Base-by-base conservation (phyloP, 2,888 invertebrate genomes). In the Melanargia galathea region DNA sequence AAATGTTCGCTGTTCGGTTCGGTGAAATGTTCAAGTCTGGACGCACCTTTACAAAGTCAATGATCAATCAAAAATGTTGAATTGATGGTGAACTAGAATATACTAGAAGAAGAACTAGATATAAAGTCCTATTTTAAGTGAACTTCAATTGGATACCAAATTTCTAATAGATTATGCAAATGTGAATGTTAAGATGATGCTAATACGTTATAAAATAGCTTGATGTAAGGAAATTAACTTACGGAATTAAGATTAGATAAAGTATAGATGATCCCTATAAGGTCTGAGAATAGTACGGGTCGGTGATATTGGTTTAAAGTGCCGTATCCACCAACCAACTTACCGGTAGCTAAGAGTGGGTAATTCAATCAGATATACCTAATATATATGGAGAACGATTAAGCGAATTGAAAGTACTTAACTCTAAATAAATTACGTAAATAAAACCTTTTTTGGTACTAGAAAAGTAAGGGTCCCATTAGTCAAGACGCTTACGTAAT, bases 231-330 rank as follows among this genome's bases (percentile, higher is more conserved):
- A 62, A 66, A 69, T 68, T 43, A 68, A 67, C 63, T 69, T 66
- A 69, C 67, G 64, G 69, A 68, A 70, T 70, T 69, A 59, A 69
- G 72, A 72, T 72, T 68, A 71, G 70, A 70, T 71, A 66, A 66
- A 65, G 64, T 63, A 61, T 61, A 69, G 69, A 70, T 70, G 72
- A 56, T 65, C 71, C 72, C 48, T 70, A 71, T 69, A 72, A 65
- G 71, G 70, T 43, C 62, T 61, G 65, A 60, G 65, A 69, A 70
- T 62, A 59, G 66, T 52, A 56, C 60, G 63, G 66, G 69, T 48
- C 68, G 59, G 56, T 63, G 64, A 67, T 67, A 68, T 63, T 60
- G 65, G 67, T 60, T 69, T 70, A 72, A 67, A 71, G 68, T 71
- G 68, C 69, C 68, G 70, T 72, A 71, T 71, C 71, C n/a, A n/a